phyloP scores from a whole-genome alignment of 2,113 vertebrate species.

The Myotis brandtii region DNA sequence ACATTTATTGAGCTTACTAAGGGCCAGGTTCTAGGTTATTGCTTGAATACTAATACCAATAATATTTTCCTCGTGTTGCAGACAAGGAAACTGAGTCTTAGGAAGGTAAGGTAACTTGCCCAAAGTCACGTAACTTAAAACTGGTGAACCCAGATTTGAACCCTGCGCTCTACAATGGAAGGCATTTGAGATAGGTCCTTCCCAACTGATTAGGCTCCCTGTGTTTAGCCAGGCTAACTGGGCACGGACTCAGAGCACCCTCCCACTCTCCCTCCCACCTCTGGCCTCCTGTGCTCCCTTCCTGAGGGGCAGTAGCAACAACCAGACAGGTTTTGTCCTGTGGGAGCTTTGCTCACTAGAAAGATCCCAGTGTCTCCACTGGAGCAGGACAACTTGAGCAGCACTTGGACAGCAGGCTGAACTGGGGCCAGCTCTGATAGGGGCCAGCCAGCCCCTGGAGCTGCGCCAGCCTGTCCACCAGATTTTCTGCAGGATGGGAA shows the following conservation, averaged over 20 bases:
- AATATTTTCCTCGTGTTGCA: neutral
- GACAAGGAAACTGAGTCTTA: slow-evolving; percentile 22
- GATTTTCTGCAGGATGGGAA: neutral
- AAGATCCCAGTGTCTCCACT: neutral
- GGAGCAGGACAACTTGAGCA: neutral
- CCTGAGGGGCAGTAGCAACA: neutral
- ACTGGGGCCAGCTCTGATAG: neutral
- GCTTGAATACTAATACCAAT: neutral
- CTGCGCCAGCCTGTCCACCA: neutral
- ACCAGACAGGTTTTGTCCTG: neutral
- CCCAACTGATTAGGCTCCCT: neutral
- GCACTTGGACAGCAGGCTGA: neutral
- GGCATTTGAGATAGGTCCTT: neutral
- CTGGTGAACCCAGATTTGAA: neutral
- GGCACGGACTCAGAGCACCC: neutral
- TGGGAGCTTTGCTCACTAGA: neutral
- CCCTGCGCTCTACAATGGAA: neutral
- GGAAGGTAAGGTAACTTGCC: neutral
- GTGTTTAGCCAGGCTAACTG: neutral
- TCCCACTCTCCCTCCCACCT: neutral
- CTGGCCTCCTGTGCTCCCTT: neutral
- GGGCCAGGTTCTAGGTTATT: neutral
- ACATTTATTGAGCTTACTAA: neutral
- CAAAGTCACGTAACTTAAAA: neutral
- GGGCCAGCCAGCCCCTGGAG: neutral